Conservation (phyloP, 2,113 vertebrate genomes). For the Scopus umbretta region DNA sequence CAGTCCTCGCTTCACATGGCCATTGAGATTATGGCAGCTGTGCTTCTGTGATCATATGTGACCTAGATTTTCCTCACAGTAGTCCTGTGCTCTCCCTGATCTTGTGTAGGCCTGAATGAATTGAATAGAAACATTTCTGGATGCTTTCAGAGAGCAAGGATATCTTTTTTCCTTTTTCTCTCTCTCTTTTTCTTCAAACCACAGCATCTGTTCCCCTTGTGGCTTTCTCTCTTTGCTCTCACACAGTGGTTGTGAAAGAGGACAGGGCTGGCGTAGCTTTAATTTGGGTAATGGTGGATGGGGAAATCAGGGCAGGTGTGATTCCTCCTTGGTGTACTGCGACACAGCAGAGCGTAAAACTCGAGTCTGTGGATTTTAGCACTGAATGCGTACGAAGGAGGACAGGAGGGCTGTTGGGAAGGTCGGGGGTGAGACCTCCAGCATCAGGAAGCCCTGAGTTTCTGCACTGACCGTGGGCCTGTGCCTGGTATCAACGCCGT, state of each 20-base stretch:
- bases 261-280: background rate
- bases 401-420: background rate
- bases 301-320: conserved; percentile 41
- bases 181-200: conserved; percentile 41
- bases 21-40: conserved; percentile 8
- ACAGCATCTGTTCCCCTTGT: conserved; percentile 36
- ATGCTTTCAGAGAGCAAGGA: conserved; percentile 44
- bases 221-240: conserved; percentile 43
- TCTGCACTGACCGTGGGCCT: background rate
- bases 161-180: conserved; percentile 19
- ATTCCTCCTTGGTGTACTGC: background rate
- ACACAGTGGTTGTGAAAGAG: conserved; percentile 10
- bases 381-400: background rate
- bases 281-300: conserved; percentile 43
- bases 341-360: background rate
- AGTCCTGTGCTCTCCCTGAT: conserved; percentile 22
- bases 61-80: conserved; percentile 49
- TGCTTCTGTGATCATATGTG: conserved; percentile 41
- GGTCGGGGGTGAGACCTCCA: background rate
- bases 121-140: conserved; percentile 24
- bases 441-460: background rate
- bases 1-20: conserved; percentile 8
- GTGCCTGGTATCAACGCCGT: background rate
- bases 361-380: background rate
- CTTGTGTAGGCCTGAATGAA: conserved; percentile 8